Evolutionary conservation across 2,797 vertebrate species (phyloP).

Genomic region (Enteromius fasciolatus): DNA sequence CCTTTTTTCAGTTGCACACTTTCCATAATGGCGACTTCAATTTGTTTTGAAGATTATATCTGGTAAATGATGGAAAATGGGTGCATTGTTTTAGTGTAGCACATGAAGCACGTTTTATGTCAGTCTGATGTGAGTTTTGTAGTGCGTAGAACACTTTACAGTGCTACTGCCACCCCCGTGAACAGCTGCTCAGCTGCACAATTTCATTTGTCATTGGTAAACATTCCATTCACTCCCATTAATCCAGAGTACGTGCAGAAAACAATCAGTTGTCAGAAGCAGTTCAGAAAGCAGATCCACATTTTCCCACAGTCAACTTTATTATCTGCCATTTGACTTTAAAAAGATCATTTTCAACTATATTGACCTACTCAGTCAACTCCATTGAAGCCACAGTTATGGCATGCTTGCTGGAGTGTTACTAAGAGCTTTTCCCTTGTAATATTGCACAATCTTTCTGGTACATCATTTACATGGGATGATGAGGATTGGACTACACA

Average conservation of each 20-base stretch:
- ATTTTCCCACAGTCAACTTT: conserved; percentile 35
- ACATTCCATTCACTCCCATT: conserved; percentile 37
- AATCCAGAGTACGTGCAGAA: conserved; percentile 28
- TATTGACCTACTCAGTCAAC: background rate
- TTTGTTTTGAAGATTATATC: background rate
- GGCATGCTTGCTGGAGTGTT: background rate
- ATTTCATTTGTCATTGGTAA: conserved; percentile 40
- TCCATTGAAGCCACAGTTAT: background rate
- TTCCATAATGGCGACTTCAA: background rate
- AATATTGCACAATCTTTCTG: background rate
- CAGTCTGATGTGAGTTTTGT: background rate
- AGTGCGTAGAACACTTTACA: background rate
- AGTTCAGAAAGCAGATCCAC: background rate
- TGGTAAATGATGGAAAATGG: background rate
- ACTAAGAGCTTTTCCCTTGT: background rate
- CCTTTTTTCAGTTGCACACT: background rate
- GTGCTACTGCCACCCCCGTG: background rate
- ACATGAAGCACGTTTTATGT: background rate
- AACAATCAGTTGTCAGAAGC: conserved; percentile 24
- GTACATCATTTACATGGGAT: background rate
- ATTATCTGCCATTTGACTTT: background rate
- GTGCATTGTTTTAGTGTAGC: background rate
- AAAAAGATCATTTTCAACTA: background rate
- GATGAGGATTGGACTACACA: background rate
- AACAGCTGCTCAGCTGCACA: conserved; percentile 39